Percentiles rank a stretch among this genome's conserved stretches.
Evolutionary conservation across 2,797 vertebrate species (phyloP).

Genomic region (Sebastes kiyomatsui): DNA sequence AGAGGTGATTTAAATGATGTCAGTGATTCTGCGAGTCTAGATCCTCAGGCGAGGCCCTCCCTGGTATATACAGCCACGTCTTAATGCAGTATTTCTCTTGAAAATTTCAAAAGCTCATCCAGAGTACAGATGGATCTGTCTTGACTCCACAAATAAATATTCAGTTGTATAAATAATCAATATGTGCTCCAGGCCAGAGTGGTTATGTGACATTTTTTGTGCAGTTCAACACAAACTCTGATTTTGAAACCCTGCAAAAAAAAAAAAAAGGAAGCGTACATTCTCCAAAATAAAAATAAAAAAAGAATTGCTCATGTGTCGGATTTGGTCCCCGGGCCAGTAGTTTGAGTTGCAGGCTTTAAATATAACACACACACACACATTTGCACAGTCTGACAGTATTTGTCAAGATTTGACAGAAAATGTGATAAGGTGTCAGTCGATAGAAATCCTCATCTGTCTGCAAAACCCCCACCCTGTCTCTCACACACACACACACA

Average conservation of each 20-base stretch:
- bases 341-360: background rate
- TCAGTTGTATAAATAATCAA: background rate
- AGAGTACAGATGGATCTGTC: background rate
- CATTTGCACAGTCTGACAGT: slow-evolving; percentile 23
- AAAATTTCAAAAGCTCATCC: background rate
- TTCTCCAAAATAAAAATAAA: background rate
- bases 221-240: background rate
- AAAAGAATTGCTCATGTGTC: background rate
- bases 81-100: background rate
- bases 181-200: background rate
- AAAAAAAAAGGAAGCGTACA: background rate
- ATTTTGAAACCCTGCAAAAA: background rate
- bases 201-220: background rate
- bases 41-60: too few relatives aligned
- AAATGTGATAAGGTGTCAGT: slow-evolving; percentile 59
- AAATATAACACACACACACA: slow-evolving; percentile 3
- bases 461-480: slow-evolving; percentile 34
- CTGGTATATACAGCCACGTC: too few relatives aligned
- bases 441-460: slow-evolving; percentile 40
- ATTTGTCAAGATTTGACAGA: slow-evolving; percentile 59
- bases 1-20: too few relatives aligned
- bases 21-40: too few relatives aligned
- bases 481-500: background rate
- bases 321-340: background rate
- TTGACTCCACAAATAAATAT: background rate